phyloP scores from a whole-genome alignment of 1,140 invertebrate species.

The Leptinotarsa defecta region DNA sequence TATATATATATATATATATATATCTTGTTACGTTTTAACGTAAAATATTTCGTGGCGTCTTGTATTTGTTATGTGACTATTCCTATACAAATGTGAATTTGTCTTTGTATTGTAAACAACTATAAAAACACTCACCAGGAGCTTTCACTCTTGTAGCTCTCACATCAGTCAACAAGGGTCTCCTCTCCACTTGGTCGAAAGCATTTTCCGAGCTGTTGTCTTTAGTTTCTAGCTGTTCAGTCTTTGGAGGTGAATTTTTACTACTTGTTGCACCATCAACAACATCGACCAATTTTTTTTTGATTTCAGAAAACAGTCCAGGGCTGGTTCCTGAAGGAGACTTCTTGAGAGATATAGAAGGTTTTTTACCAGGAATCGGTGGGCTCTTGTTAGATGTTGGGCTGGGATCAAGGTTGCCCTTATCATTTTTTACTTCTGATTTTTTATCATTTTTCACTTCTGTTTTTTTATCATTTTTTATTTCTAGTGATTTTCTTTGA shows the following conservation, averaged over 20 bases:
- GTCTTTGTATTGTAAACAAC: no score
- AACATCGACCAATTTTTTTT: slow-evolving; percentile 62
- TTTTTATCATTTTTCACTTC: no score
- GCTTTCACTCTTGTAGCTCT: slow-evolving; percentile 64
- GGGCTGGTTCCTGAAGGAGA: slow-evolving; percentile 62
- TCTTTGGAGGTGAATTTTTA: slow-evolving; percentile 38
- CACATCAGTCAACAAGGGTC: slow-evolving; percentile 65
- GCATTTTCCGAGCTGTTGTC: slow-evolving; percentile 52
- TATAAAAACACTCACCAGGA: slow-evolving; percentile 48
- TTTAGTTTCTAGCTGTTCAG: slow-evolving; percentile 29
- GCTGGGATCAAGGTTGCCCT: slow-evolving; percentile 32
- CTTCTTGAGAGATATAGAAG: slow-evolving; percentile 66
- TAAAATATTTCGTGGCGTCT: no score
- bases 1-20: no score
- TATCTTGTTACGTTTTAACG: no score
- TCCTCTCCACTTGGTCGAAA: slow-evolving; percentile 67
- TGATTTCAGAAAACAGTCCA: slow-evolving; percentile 63
- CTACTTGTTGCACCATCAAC: slow-evolving; percentile 52
- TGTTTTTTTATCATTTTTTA: slow-evolving; percentile 50
- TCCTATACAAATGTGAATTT: no score
- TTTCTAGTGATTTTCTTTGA: slow-evolving; percentile 60
- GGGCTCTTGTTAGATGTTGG: slow-evolving; percentile 52
- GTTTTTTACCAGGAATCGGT: slow-evolving; percentile 61
- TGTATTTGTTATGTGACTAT: no score
- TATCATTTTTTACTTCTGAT: slow-evolving; percentile 53